These are phyloP conservation scores for Metalampra italica DNA, from an alignment of 2,888 invertebrate genomes.

Conservation along the genomic window DNA sequence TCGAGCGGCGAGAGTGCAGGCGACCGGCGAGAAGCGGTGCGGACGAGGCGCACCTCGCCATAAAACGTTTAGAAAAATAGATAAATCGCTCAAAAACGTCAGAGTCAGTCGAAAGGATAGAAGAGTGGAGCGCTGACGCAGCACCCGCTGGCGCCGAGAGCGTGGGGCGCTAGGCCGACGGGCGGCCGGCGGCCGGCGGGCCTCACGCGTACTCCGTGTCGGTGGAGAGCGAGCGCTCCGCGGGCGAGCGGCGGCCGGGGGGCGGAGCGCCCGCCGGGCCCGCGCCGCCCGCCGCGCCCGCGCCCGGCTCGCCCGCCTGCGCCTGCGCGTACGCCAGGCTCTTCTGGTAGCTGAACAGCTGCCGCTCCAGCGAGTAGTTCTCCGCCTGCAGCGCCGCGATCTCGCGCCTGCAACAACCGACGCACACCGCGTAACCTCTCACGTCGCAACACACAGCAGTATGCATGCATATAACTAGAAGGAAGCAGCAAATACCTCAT, in stretches of 20 bases:
- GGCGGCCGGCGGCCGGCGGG: slow-evolving; percentile 21
- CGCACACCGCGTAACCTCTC: not conserved
- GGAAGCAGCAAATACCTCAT: slow-evolving; percentile 80
- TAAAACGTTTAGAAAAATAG: slow-evolving; percentile 78
- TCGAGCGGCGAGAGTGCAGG: slow-evolving; percentile 72
- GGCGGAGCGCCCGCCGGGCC: slow-evolving; percentile 61
- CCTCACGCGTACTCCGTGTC: slow-evolving; percentile 87
- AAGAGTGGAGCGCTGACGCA: slow-evolving; percentile 36
- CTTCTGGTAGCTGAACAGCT: slow-evolving; percentile 90
- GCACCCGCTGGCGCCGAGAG: slow-evolving; percentile 6
- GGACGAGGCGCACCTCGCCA: slow-evolving; percentile 75
- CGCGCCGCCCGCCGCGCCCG: slow-evolving; percentile 87
- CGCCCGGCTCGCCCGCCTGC: slow-evolving; percentile 75
- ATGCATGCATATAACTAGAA: not conserved
- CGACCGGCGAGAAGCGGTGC: slow-evolving; percentile 75
- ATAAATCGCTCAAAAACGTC: slow-evolving; percentile 78
- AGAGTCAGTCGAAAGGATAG: slow-evolving; percentile 75
- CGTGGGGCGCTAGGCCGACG: slow-evolving; percentile 7
- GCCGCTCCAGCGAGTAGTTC: slow-evolving; percentile 89
- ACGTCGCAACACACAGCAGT: not conserved
- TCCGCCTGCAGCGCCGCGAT: slow-evolving; percentile 89
- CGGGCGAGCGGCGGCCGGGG: slow-evolving; percentile 67
- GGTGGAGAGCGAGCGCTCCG: slow-evolving; percentile 81
- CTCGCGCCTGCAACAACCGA: slow-evolving; percentile 81
- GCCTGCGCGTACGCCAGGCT: slow-evolving; percentile 86